Percentiles rank a stretch among this genome's conserved stretches.
These are phyloP conservation scores for Willisornis vidua DNA, from an alignment of 2,113 vertebrate species.

Conservation along the genomic window DNA sequence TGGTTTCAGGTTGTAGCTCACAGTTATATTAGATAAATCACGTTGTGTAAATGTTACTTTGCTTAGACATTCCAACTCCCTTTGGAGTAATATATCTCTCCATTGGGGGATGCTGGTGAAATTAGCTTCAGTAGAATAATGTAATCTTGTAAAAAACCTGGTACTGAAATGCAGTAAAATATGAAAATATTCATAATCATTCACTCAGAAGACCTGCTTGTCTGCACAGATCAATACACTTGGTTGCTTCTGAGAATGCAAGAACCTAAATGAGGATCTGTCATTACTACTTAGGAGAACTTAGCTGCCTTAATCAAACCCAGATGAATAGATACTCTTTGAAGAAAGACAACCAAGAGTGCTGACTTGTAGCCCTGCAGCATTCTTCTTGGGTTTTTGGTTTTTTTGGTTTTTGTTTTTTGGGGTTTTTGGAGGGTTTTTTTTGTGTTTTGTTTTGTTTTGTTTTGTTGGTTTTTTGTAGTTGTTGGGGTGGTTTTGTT, in stretches of 20 bases:
- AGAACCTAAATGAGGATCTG: neutral
- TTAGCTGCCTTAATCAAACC: neutral
- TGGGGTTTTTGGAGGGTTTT: neutral
- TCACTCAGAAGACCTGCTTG: neutral
- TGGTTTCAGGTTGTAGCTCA: neutral
- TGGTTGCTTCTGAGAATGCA: neutral
- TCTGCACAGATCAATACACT: neutral
- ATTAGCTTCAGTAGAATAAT: neutral
- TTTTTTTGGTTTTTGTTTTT: neutral
- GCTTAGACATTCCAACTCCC: neutral
- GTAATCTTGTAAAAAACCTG: neutral
- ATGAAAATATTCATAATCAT: neutral
- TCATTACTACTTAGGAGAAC: neutral
- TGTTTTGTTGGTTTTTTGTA: neutral
- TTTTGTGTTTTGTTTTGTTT: neutral
- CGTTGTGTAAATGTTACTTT: neutral
- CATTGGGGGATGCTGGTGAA: neutral
- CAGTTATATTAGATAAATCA: neutral
- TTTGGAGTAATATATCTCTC: neutral
- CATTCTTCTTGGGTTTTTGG: neutral
- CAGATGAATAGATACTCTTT: neutral
- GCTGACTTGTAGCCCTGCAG: neutral
- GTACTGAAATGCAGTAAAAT: neutral
- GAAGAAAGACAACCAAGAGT: neutral
- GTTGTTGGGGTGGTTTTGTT: neutral